Evolutionary conservation across 2,888 invertebrate genomes (phyloP).

Genomic region (Pammene aurita): DNA sequence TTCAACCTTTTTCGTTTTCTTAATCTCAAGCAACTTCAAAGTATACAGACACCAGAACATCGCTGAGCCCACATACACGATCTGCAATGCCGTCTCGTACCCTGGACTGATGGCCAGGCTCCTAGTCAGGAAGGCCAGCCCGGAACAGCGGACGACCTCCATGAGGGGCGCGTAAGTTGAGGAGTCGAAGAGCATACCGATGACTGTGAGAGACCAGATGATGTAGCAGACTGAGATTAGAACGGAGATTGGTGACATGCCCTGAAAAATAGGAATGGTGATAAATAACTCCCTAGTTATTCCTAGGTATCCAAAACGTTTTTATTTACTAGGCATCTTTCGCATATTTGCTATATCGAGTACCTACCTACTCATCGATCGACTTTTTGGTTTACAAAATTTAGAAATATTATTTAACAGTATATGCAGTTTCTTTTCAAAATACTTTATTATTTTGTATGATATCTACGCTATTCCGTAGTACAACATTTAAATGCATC

Average conservation of each 20-base stretch:
- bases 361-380: no score
- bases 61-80: constrained; percentile 84
- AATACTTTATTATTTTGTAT: no score
- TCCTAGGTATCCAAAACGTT: no score
- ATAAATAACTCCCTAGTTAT: background rate
- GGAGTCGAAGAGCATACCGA: constrained; percentile 89
- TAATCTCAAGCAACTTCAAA: constrained; percentile 82
- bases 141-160: constrained; percentile 86
- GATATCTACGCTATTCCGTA: no score
- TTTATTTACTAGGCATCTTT: no score
- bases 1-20: constrained; percentile 64
- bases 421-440: no score
- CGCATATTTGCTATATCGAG: no score
- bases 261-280: constrained; percentile 72
- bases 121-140: constrained; percentile 80
- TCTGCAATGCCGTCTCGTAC: constrained; percentile 74
- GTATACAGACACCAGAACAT: constrained; percentile 86
- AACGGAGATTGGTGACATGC: constrained; percentile 84
- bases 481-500: no score
- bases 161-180: constrained; percentile 83
- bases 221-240: constrained; percentile 85
- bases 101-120: constrained; percentile 65
- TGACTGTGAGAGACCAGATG: constrained; percentile 86
- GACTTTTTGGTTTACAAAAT: no score
- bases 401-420: no score